Evolutionary conservation across 1,140 invertebrate genomes (phyloP), one percentile per base, ranked within the genome.

Genomic region (Diorhabda elongata): DNA sequence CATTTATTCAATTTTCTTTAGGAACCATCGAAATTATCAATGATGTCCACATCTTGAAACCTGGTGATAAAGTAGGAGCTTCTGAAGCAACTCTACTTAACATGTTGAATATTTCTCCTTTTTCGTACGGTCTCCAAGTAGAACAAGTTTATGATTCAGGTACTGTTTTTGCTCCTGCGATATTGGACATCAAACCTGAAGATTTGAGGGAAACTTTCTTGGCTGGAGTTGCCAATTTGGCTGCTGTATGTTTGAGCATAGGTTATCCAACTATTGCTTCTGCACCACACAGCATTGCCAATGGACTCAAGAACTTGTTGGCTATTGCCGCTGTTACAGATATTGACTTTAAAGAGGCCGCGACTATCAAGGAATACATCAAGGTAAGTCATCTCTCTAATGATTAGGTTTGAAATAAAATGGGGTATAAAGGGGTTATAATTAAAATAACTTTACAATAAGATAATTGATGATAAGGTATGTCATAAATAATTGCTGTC

Each of bases 91-190:
- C 97, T 8, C 90, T 99, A 61, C 86, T 99, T 66, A 99, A 99
- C 87, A 99, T 99, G 98, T 90, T 99, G 86, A 98, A 98, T 86
- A 98, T 99, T 81, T 98, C 96, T 82, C 98, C 98, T 47, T 99
- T 99, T 86, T 97, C 96, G 56, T 99, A 99, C 80, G 98, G 98
- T 87, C 88, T 99, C 74, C 84, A 94, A 11, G 94, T 99, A 67
- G 89, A 92, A 81, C 92, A 93, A 89, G 97, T 99, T 1, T 99
- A 99, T 78, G 98, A 99, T 82, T 97, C 96, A 77, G 98, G 98
- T 68, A 98, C 96, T 73, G 92, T 98, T 78, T 99, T 99, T 82
- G 92, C 94, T 6, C 98, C 98, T 4, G 91, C 92, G 70, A 97
- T 99, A 78, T 85, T 99, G 73, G 98, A 99, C 84, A 98, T 99